Conservation (phyloP, 2,797 vertebrate species). For the Calcarius lapponicus region DNA sequence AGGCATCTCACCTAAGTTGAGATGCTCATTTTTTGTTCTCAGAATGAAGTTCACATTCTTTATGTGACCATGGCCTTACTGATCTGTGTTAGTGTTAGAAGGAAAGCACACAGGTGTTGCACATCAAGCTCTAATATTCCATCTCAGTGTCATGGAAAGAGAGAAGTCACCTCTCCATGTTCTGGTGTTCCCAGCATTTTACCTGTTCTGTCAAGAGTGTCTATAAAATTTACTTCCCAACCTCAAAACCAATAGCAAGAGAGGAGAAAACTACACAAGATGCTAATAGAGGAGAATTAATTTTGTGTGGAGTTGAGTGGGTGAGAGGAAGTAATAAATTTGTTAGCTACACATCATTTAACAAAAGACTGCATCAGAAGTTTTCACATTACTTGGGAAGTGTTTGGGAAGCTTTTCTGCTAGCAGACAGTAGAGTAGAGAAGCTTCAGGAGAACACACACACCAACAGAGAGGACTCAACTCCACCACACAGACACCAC, state of each 20-base stretch:
- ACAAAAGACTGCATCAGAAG: not conserved
- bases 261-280: not conserved
- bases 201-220: not conserved
- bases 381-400: not conserved
- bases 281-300: not conserved
- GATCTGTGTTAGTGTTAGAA: not conserved
- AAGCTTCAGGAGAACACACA: not conserved
- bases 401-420: not conserved
- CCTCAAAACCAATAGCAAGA: not conserved
- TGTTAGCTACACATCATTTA: not conserved
- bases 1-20: not conserved
- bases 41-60: not conserved
- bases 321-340: slow-evolving; percentile 7
- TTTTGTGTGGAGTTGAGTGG: slow-evolving; percentile 5
- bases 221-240: not conserved
- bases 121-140: not conserved
- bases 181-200: not conserved
- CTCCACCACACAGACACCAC: not conserved
- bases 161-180: accelerated
- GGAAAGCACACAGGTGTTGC: not conserved
- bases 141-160: not conserved
- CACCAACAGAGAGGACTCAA: not conserved
- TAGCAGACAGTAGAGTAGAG: not conserved
- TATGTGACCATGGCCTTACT: not conserved
- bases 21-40: not conserved